These are phyloP conservation scores for Cotesia congregata DNA, from an alignment of 2,888 invertebrate species.

Conservation along the genomic window DNA sequence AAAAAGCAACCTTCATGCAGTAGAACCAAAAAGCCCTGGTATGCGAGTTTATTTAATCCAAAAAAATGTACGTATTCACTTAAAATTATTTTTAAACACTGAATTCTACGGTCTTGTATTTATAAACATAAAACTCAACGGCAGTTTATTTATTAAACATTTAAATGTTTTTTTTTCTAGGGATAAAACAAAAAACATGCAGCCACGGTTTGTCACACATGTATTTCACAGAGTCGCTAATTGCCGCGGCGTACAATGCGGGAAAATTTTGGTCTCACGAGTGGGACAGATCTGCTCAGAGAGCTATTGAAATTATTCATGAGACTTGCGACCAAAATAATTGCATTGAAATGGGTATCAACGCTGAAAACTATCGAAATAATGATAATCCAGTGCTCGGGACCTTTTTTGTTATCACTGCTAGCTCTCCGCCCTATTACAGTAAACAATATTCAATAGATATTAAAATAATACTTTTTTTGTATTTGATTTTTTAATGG, in stretches of 20 bases:
- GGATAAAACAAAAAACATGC: slow-evolving; percentile 73
- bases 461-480: too few species aligned
- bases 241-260: slow-evolving; percentile 64
- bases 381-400: slow-evolving; percentile 66
- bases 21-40: slow-evolving; percentile 61
- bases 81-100: background rate
- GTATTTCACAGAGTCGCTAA: slow-evolving; percentile 75
- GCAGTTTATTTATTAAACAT: background rate
- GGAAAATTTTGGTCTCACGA: slow-evolving; percentile 73
- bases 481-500: too few species aligned
- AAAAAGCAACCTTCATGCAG: slow-evolving; percentile 77
- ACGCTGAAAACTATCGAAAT: slow-evolving; percentile 63
- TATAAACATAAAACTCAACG: background rate
- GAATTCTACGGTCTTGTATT: too few species aligned
- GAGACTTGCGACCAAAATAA: slow-evolving; percentile 66
- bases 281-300: slow-evolving; percentile 73
- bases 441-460: background rate
- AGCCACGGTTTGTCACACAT: slow-evolving; percentile 76
- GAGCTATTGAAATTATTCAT: slow-evolving; percentile 69
- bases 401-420: slow-evolving; percentile 73
- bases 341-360: slow-evolving; percentile 76
- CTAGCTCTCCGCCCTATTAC: slow-evolving; percentile 50
- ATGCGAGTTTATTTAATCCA: slow-evolving; percentile 66
- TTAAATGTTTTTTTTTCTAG: slow-evolving; percentile 59
- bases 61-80: slow-evolving; percentile 66